Evolutionary conservation across 2,888 invertebrate genomes (phyloP).

Genomic region (Diarsia rubi): DNA sequence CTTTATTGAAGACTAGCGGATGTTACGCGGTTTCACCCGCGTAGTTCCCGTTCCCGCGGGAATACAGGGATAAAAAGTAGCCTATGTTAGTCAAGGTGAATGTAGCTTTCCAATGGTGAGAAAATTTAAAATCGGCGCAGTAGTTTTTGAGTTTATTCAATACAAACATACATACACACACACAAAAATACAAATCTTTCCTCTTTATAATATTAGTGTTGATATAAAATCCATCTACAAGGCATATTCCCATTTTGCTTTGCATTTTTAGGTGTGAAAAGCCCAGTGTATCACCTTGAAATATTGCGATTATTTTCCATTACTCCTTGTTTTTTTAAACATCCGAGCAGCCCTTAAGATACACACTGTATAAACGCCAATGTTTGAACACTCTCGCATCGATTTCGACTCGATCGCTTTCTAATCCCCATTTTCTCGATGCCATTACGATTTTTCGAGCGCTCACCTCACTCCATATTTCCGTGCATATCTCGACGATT

Average conservation of each 20-base stretch:
- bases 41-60: too few relatives aligned
- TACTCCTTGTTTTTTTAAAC: constrained; percentile 66
- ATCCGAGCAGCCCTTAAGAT: constrained; percentile 66
- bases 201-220: too few relatives aligned
- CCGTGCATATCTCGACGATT: constrained; percentile 90
- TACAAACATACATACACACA: too few relatives aligned
- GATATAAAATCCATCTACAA: constrained; percentile 4
- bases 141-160: too few relatives aligned
- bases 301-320: constrained; percentile 62
- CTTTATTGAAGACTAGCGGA: too few relatives aligned
- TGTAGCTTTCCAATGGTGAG: too few relatives aligned
- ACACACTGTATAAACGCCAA: constrained; percentile 69
- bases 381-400: constrained; percentile 85
- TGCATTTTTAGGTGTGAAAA: background rate
- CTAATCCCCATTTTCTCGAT: constrained; percentile 90
- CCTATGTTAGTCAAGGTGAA: too few relatives aligned
- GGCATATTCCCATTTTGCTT: background rate
- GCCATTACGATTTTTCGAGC: constrained; percentile 90
- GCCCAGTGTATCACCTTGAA: constrained; percentile 27
- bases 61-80: too few relatives aligned
- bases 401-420: constrained; percentile 89
- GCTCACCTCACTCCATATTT: constrained; percentile 90
- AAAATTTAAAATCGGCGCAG: too few relatives aligned
- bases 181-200: too few relatives aligned
- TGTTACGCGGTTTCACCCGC: too few relatives aligned